Evolutionary conservation across 1,140 invertebrate species (phyloP), one percentile per base, ranked within the genome.

Genomic region (Drosophila micromelanica): DNA sequence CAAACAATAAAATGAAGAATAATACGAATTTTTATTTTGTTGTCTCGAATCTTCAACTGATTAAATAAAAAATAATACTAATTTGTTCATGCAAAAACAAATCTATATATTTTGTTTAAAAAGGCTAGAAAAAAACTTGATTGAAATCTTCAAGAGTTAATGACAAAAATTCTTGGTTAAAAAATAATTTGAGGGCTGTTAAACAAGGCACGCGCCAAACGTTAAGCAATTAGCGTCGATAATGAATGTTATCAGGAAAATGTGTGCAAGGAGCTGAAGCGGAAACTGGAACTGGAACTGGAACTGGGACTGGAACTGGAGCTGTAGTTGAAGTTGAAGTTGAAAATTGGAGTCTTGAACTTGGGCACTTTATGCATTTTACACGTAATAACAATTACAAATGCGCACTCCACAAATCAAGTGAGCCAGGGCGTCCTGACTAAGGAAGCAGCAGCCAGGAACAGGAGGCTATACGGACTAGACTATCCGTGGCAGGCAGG

Each of bases 331-430:
- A 27, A 27, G 23, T 27, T 27, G 23, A 27, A 27, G 23, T 27
- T 27, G n/a, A 6, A 7, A 32, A 7, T 20, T 3, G 46, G 27
- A 23, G 37, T 37, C 35, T 54, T 27, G 40, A 69, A 69, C 27
- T 73, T 65, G 64, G 40, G 51, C 71, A 56, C 70, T 56, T 49
- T 57, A 57, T 57, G 61, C 61, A 72, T 72, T 72, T 67, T 45
- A 74, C 72, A 74, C 65, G 72, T 74, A 74, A 74, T 74, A 70
- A 70, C 72, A 74, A 74, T 74, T 74, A 70, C 72, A 74, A 74
- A 74, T 74, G 72, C 72, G 57, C 65, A 52, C 65, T 63, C 72
- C 45, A 74, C 65, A 74, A 70, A 74, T 74, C 65, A 74, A 73
- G 71, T 61, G 64, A 61, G 40, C 40, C 62, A 45, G 30, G 30